Percentiles rank a stretch among this genome's conserved stretches.
Evolutionary conservation across 2,888 invertebrate genomes (phyloP).

Genomic region (Julus scandinavius): DNA sequence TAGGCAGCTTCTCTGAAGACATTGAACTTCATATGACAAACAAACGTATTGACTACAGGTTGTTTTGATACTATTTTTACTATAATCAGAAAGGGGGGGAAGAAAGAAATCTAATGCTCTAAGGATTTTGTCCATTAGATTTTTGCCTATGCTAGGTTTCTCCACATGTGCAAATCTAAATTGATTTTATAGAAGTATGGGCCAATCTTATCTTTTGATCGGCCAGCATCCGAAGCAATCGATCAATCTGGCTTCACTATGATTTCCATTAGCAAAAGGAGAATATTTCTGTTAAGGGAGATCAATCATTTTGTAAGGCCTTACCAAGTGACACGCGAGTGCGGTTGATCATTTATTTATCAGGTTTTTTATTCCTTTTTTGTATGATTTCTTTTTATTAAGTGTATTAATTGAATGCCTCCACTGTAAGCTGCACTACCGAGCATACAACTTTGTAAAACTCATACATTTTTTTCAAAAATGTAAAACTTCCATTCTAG

Average conservation of each 20-base stretch:
- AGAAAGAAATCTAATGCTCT: background rate
- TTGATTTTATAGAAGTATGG: background rate
- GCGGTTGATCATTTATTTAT: conserved; percentile 8
- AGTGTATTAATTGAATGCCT: conserved; percentile 8
- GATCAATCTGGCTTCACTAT: conserved; percentile 13
- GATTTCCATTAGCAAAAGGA: conserved; percentile 20
- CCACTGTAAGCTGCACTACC: background rate
- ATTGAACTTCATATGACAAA: too few relatives aligned
- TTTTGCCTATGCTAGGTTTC: background rate
- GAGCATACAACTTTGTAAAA: background rate
- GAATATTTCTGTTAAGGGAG: conserved; percentile 39
- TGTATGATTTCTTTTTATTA: background rate
- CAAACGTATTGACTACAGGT: background rate
- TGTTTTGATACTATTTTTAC: background rate
- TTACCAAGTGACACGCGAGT: conserved; percentile 10
- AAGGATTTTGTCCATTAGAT: background rate
- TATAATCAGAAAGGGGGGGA: background rate
- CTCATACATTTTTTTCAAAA: background rate
- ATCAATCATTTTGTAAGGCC: conserved; percentile 28
- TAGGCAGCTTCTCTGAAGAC: too few relatives aligned
- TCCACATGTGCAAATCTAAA: conserved; percentile 7
- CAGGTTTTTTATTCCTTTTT: background rate
- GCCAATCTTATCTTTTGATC: conserved; percentile 27
- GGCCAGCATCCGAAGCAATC: conserved; percentile 19
- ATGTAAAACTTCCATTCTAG: background rate